Percentiles rank a stretch among this genome's conserved stretches.
Evolutionary conservation across 2,888 invertebrate genomes (phyloP).

Genomic region (Eupithecia inturbata): DNA sequence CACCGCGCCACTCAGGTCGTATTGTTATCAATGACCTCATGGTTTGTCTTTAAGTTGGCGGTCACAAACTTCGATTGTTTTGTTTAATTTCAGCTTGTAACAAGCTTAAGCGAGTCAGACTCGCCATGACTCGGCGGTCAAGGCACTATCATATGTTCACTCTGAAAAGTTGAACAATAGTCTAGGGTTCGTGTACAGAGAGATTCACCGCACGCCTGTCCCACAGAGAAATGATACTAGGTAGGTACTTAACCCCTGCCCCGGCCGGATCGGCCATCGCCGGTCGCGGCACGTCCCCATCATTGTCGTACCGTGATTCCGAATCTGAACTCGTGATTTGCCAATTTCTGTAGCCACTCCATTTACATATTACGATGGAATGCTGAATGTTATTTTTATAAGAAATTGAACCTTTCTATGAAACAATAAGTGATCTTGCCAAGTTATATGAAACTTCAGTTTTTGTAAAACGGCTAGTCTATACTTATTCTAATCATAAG

Average conservation of each 20-base stretch:
- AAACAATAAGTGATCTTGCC: background rate
- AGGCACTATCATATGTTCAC: background rate
- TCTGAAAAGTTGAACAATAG: background rate
- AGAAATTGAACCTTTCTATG: constrained; percentile 7
- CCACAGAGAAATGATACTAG: constrained; percentile 5
- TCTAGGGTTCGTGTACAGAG: background rate
- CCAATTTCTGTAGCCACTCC: constrained; percentile 43
- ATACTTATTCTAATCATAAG: background rate
- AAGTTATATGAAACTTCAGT: background rate
- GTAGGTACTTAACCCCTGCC: constrained; percentile 36
- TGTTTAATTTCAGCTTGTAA: too few species aligned
- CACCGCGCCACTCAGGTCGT: too few species aligned
- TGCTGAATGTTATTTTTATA: constrained; percentile 34
- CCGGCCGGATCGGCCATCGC: constrained; percentile 47
- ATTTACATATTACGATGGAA: constrained; percentile 45
- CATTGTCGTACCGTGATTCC: constrained; percentile 50
- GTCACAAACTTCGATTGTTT: too few species aligned
- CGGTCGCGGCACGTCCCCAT: constrained; percentile 41
- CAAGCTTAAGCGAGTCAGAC: background rate
- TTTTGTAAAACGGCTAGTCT: background rate
- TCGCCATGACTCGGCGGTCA: background rate
- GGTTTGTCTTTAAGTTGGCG: too few species aligned
- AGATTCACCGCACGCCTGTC: background rate
- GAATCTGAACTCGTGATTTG: constrained; percentile 44
- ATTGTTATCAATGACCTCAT: too few species aligned